Percentiles rank a stretch among this genome's conserved stretches.
These are phyloP conservation scores for Oreochromis aureus DNA, from an alignment of 2,113 vertebrate species.

Conservation along the genomic window DNA sequence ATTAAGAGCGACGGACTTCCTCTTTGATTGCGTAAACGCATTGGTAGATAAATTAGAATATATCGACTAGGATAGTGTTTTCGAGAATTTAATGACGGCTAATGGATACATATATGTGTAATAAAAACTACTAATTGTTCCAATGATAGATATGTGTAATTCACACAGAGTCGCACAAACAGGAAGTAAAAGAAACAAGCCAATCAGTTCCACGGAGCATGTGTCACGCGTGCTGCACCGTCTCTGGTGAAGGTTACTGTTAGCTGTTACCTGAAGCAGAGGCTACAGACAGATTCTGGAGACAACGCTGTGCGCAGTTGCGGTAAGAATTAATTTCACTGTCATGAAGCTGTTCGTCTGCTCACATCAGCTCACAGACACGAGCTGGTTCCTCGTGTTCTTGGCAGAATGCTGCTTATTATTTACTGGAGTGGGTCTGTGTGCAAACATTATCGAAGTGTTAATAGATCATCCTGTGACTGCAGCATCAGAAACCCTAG, in stretches of 20 bases:
- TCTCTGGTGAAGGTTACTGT: conserved; percentile 6
- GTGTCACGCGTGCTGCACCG: not conserved
- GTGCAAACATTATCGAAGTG: accelerated
- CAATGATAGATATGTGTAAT: not conserved
- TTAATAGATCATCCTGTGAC: not conserved
- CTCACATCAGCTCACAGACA: not conserved
- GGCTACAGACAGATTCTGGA: not conserved
- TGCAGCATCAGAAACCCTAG: not conserved
- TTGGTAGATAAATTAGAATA: not conserved
- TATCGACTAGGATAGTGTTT: accelerated
- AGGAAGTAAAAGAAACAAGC: not conserved
- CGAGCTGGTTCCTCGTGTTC: not conserved
- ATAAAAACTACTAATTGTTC: not conserved
- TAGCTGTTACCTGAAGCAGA: not conserved
- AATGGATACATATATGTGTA: not conserved
- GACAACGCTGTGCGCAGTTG: accelerated
- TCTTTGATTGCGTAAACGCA: not conserved
- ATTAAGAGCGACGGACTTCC: conserved; percentile 1
- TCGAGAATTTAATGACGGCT: not conserved
- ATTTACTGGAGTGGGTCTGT: not conserved
- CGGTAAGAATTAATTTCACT: not conserved
- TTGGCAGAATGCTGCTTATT: not conserved
- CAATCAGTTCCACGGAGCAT: not conserved
- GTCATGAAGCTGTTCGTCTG: not conserved
- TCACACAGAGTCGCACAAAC: not conserved